Conservation (phyloP, 2,113 vertebrate species). For the Macrotis lagotis region DNA sequence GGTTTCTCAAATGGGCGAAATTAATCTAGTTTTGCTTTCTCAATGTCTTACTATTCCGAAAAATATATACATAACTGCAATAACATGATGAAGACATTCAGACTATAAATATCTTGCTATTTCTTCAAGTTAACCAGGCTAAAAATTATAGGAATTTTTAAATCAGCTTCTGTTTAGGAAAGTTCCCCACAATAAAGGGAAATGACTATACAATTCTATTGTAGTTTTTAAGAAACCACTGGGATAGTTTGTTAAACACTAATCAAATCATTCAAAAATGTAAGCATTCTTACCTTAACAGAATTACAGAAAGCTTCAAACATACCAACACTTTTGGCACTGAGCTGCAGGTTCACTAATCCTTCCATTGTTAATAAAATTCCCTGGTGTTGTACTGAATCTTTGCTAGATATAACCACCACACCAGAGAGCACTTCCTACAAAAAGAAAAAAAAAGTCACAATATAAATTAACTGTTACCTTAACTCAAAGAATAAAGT, state of each 20-base stretch:
- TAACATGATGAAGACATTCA: not conserved
- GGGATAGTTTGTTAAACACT: accelerated
- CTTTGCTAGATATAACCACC: conserved; percentile 91
- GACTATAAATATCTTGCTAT: not conserved
- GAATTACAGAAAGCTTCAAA: conserved; percentile 99
- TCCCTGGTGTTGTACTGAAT: conserved; percentile 94
- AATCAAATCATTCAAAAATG: not conserved
- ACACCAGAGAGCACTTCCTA: conserved; percentile 94
- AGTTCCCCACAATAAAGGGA: not conserved
- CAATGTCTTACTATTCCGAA: not conserved
- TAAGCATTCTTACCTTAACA: conserved; percentile 89
- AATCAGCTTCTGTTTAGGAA: not conserved
- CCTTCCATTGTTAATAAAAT: conserved; percentile 95
- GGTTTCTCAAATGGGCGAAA: not conserved
- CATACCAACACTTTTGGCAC: conserved; percentile 96
- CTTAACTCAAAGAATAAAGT: not conserved
- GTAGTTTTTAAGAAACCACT: not conserved
- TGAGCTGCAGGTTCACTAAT: conserved; percentile 95
- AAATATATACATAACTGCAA: not conserved
- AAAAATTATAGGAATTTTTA: not conserved
- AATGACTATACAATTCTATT: not conserved
- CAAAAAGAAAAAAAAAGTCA: conserved; percentile 13
- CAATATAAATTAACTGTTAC: not conserved
- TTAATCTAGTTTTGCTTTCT: not conserved
- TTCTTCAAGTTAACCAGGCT: not conserved